Base-by-base conservation (phyloP, 2,888 invertebrate species). In the Drosophila birchii region DNA sequence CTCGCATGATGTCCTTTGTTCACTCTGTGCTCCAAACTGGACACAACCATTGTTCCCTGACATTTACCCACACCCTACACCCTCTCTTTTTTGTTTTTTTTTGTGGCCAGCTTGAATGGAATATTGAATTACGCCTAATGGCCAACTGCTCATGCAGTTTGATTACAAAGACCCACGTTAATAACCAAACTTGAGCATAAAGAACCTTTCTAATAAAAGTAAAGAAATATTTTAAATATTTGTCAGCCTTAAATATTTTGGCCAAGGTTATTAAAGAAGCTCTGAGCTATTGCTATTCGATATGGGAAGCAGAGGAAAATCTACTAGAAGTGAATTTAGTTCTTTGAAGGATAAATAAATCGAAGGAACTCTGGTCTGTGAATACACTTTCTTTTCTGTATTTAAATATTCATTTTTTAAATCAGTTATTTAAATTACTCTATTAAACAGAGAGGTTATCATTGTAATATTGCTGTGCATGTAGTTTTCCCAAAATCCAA, bases 41-140 rank as follows among this genome's bases (percentile, higher is more conserved):
- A 49, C 64, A 20, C 34, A 32, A 14, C 55, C 54, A 64, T 75
- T 66, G 38, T 66, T 38, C 20, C 18, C 12, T 72, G 43, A 64
- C 39, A 53, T 45, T 26, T 36, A 0, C 41, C n/a, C 26, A 14
- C 23, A 34, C 26, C n/a, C 34, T 9, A 6, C 45, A 23, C 26
- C 43, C 29, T 12, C 44, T 44, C 20, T 14, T 4, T 14, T 49
- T 59, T 44, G 12, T 14, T 4, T 14, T 49, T 59, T 60, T 55
- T 39, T 55, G 41, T 29, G 6, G 18, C 32, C 34, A 38, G 26
- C 62, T 74, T 74, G 45, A 88, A 86, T 86, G 62, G 89, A 84
- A 84, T 84, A 84, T 84, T 88, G 89, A 87, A 84, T 84, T 86
- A 88, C 84, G 57, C 68, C 87, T 84, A 84, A 84, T 84, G 84